Percentiles rank a stretch among this genome's conserved stretches.
Conservation (phyloP, 2,797 vertebrate species). For the Netta rufina region DNA sequence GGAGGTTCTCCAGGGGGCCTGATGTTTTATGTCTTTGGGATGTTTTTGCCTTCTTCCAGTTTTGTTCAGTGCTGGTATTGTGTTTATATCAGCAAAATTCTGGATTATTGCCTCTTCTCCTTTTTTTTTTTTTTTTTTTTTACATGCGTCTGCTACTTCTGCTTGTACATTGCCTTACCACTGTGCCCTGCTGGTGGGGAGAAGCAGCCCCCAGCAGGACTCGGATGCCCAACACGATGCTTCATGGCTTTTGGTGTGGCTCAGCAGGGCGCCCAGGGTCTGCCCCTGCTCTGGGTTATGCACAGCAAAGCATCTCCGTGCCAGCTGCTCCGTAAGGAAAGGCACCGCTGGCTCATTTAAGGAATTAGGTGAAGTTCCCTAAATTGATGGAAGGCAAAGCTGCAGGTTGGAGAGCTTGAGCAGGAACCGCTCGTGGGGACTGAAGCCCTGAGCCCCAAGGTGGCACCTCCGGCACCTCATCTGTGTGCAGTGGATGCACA, state of each 20-base stretch:
- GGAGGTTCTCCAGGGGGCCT: constrained; percentile 61
- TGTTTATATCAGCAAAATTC: constrained; percentile 59
- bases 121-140: not conserved
- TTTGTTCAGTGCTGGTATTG: constrained; percentile 42
- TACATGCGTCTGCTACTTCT: constrained; percentile 49
- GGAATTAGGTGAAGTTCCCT: not conserved
- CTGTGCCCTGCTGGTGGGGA: not conserved
- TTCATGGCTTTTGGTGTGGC: not conserved
- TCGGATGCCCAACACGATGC: not conserved
- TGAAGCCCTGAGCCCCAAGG: not conserved
- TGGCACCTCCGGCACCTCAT: too few species aligned
- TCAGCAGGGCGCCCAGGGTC: not conserved
- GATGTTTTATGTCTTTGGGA: constrained; percentile 67
- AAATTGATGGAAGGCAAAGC: not conserved
- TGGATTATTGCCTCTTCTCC: constrained; percentile 13
- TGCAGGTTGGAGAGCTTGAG: not conserved
- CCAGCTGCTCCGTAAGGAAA: not conserved
- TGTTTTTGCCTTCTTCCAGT: constrained; percentile 59
- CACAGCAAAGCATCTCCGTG: accelerated
- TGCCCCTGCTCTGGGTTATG: constrained; percentile 12
- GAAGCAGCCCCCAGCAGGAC: not conserved
- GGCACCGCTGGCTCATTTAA: not conserved
- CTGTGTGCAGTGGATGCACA: accelerated
- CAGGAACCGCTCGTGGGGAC: not conserved
- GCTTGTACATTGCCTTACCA: not conserved